A percentile compares a stretch with the other conserved stretches of the same genome.
Evolutionary conservation across 2,888 invertebrate species (phyloP).

Genomic region (Andrena dorsata): DNA sequence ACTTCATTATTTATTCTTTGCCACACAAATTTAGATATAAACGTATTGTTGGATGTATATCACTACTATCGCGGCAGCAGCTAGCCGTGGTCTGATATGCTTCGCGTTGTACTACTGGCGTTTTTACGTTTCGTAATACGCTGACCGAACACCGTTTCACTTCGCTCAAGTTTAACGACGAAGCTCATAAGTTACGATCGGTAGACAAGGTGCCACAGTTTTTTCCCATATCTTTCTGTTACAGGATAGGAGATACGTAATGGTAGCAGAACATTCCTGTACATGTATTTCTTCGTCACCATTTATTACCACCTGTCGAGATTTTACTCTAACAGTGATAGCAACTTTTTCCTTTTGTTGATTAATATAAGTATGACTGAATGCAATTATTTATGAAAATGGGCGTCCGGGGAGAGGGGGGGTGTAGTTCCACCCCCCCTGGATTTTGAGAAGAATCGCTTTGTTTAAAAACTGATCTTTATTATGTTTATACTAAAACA

Average conservation of each 20-base stretch:
- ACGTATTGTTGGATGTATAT: neutral
- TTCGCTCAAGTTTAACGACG: neutral
- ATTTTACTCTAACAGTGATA: neutral
- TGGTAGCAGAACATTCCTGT: neutral
- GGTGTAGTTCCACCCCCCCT: too few species aligned
- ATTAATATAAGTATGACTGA: neutral
- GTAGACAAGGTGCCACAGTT: neutral
- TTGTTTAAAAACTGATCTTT: too few species aligned
- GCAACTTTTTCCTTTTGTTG: neutral
- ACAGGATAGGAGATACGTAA: neutral
- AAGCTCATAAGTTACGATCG: neutral
- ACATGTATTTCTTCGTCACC: neutral
- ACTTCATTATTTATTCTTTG: slow-evolving; percentile 21
- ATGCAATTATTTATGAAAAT: too few species aligned
- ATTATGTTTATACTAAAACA: too few species aligned
- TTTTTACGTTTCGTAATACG: neutral
- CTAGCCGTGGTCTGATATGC: neutral
- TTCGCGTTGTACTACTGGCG: slow-evolving; percentile 9
- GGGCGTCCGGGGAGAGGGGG: too few species aligned
- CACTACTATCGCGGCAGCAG: neutral
- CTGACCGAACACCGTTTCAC: neutral
- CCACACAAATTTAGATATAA: slow-evolving; percentile 9
- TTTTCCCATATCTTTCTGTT: neutral
- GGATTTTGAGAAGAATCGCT: too few species aligned
- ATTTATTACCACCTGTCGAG: neutral